phyloP scores from a whole-genome alignment of 1,140 invertebrate genomes.

The Platorchestia sp. region DNA sequence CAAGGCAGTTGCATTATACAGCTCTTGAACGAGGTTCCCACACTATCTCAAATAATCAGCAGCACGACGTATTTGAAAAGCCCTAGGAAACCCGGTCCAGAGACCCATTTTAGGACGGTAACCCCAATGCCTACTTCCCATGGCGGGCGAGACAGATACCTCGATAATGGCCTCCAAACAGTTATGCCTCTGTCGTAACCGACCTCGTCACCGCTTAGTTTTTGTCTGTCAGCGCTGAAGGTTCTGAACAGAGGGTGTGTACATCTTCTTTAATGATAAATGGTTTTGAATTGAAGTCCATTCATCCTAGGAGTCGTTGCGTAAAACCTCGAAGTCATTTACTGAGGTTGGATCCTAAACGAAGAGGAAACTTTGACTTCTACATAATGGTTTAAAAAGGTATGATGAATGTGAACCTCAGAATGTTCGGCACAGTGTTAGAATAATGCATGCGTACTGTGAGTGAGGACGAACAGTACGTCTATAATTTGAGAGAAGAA shows the following conservation, averaged over 20 bases:
- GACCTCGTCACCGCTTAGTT: not conserved
- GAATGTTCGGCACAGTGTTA: too few species aligned
- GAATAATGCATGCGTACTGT: too few species aligned
- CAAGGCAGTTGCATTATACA: not conserved
- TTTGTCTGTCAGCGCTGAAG: not conserved
- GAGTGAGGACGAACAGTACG: too few species aligned
- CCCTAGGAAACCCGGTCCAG: not conserved
- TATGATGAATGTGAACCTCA: not conserved
- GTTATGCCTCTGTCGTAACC: constrained; percentile 6
- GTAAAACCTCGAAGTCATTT: not conserved
- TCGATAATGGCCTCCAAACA: not conserved
- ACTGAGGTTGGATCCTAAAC: not conserved
- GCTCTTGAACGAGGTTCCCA: constrained; percentile 26
- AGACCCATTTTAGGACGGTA: constrained; percentile 8
- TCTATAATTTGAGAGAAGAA: not conserved
- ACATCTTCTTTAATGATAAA: not conserved
- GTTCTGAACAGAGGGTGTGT: not conserved
- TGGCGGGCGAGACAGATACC: constrained; percentile 30
- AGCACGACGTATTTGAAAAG: not conserved
- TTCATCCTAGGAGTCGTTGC: not conserved
- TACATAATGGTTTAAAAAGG: not conserved
- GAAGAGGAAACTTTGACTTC: not conserved
- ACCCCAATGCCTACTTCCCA: constrained; percentile 47
- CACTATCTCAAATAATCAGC: constrained; percentile 31
- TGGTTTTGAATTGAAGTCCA: not conserved